phyloP scores from a whole-genome alignment of 23 tunicate genomes.

The Botrylloides violaceus region DNA sequence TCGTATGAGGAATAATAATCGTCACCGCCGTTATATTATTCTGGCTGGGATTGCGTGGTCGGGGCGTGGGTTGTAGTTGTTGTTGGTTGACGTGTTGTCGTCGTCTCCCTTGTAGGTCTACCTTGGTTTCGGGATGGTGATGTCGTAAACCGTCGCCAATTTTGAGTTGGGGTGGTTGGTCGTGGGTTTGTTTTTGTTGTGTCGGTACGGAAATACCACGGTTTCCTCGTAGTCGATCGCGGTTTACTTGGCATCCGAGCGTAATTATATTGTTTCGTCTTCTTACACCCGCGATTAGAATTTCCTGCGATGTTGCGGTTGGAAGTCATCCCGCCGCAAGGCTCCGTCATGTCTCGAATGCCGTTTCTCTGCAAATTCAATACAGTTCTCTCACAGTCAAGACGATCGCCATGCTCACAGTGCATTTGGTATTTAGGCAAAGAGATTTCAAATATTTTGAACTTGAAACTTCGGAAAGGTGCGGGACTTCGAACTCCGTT shows the following conservation, averaged over 20 bases:
- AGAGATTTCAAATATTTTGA: too few relatives aligned
- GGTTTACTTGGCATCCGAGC: not conserved
- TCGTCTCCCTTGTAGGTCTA: not conserved
- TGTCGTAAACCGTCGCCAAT: not conserved
- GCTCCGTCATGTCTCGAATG: constrained; percentile 39
- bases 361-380: constrained; percentile 26
- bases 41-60: too few relatives aligned
- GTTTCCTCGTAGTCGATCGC: not conserved
- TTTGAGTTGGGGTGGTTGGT: not conserved
- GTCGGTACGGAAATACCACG: not conserved
- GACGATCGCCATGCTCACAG: too few relatives aligned
- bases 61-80: not conserved
- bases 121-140: not conserved
- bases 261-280: not conserved
- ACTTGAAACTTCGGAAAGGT: too few relatives aligned
- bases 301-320: constrained; percentile 50
- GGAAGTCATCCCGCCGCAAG: constrained; percentile 83
- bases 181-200: not conserved
- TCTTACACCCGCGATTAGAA: constrained; percentile 42
- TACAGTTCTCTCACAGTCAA: too few relatives aligned
- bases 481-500: too few relatives aligned
- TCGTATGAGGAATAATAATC: not conserved
- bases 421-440: too few relatives aligned
- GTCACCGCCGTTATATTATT: not conserved
- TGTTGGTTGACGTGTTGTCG: not conserved